A percentile compares a stretch with the other conserved stretches of the same genome.
Conservation (phyloP, 2,113 vertebrate genomes). For the Corythaeola cristata region DNA sequence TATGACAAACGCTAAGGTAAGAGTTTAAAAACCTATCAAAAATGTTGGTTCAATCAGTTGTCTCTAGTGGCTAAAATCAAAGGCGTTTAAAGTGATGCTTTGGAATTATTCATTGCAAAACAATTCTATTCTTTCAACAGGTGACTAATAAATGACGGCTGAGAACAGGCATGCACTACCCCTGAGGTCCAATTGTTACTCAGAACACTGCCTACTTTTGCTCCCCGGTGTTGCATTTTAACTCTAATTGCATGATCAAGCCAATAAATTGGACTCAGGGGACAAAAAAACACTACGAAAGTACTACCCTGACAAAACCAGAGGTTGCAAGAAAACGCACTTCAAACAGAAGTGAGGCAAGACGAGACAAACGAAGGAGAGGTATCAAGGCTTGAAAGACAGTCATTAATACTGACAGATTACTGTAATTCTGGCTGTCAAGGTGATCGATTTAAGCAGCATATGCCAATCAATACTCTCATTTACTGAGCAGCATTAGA, state of each 20-base stretch:
- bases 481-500: conserved; percentile 83
- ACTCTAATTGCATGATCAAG: conserved; percentile 78
- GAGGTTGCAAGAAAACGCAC: conserved; percentile 77
- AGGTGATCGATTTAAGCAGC: conserved; percentile 93
- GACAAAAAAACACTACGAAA: conserved; percentile 65
- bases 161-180: conserved; percentile 66
- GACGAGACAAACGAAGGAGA: conserved; percentile 77
- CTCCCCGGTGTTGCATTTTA: conserved; percentile 69
- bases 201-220: conserved; percentile 63
- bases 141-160: conserved; percentile 73
- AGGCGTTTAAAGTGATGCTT: conserved; percentile 71
- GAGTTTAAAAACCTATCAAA: conserved; percentile 50
- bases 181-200: conserved; percentile 60
- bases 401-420: conserved; percentile 99
- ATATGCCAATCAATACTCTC: conserved; percentile 95
- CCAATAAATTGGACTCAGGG: conserved; percentile 74
- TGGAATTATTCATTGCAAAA: conserved; percentile 72
- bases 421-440: conserved; percentile 99
- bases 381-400: conserved; percentile 83
- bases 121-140: conserved; percentile 71
- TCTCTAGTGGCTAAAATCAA: conserved; percentile 65
- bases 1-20: conserved; percentile 16
- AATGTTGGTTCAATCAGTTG: conserved; percentile 22
- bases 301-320: conserved; percentile 72
- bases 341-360: conserved; percentile 75